Percentiles rank a stretch among this genome's conserved stretches.
Evolutionary conservation across 2,888 invertebrate species (phyloP).

Genomic region (Coenonympha arcania): DNA sequence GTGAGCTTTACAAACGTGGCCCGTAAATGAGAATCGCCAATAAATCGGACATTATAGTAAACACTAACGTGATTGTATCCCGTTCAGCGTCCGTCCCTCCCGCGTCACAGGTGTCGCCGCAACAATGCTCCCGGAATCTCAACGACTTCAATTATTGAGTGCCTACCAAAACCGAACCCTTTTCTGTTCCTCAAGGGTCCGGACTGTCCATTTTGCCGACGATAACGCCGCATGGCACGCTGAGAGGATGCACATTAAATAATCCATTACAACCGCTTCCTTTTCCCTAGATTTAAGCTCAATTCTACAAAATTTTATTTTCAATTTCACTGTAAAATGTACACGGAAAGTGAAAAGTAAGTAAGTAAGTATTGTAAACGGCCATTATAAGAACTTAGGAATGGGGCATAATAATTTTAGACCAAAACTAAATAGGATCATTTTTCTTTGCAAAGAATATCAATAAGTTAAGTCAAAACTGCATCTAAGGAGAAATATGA

Average conservation of each 20-base stretch:
- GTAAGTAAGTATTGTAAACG: constrained; percentile 19
- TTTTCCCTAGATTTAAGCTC: constrained; percentile 43
- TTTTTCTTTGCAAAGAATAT: too few relatives aligned
- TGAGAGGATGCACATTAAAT: constrained; percentile 49
- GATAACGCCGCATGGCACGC: constrained; percentile 58
- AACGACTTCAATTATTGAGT: constrained; percentile 73
- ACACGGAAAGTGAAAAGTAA: constrained; percentile 21
- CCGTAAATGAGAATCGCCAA: constrained; percentile 67
- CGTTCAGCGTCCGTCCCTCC: constrained; percentile 46
- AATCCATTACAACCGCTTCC: constrained; percentile 43
- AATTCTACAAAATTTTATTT: constrained; percentile 40
- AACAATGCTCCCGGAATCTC: constrained; percentile 68
- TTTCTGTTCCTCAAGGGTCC: constrained; percentile 65
- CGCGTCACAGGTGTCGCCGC: constrained; percentile 54
- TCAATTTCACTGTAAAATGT: constrained; percentile 33
- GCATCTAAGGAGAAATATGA: too few relatives aligned
- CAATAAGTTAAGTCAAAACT: too few relatives aligned
- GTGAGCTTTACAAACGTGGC: constrained; percentile 52
- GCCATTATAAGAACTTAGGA: constrained; percentile 3
- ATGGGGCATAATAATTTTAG: too few relatives aligned
- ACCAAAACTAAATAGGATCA: too few relatives aligned
- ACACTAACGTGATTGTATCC: constrained; percentile 69
- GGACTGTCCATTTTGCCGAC: constrained; percentile 64
- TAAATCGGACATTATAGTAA: constrained; percentile 72
- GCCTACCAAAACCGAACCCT: constrained; percentile 64